phyloP scores from a whole-genome alignment of 2,113 vertebrate genomes.

The Cyphomyrus discorhynchus region DNA sequence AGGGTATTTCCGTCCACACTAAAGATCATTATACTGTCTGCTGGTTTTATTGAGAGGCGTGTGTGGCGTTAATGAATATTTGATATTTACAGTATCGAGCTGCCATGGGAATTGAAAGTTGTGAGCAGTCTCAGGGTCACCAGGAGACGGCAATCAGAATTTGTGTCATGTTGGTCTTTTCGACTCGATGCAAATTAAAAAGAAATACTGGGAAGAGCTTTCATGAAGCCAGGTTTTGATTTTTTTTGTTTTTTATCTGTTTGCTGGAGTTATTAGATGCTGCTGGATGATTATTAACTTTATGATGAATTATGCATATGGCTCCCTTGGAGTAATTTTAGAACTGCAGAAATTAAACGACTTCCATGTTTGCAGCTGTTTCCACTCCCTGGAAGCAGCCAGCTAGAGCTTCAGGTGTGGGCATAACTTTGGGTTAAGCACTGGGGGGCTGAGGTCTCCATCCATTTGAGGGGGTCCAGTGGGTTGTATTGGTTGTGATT shows the following conservation, averaged over 20 bases:
- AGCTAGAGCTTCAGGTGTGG: background rate
- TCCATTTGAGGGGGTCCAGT: background rate
- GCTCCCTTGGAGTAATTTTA: background rate
- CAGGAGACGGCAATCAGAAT: background rate
- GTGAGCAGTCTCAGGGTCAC: too few relatives aligned
- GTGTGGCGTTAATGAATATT: background rate
- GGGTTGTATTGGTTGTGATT: background rate
- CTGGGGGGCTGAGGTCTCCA: background rate
- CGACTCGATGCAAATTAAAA: background rate
- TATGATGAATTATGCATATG: constrained; percentile 1
- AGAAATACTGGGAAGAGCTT: background rate
- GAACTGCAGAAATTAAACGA: background rate
- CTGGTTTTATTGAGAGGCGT: background rate
- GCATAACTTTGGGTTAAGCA: background rate
- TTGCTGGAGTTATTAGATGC: background rate
- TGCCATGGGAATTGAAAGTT: background rate
- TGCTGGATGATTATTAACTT: constrained; percentile 1
- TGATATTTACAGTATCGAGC: background rate
- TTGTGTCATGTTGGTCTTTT: background rate
- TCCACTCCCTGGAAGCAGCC: background rate
- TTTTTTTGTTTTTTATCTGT: background rate
- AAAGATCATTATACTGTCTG: background rate
- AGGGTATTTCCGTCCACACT: background rate
- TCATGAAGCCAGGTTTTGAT: background rate
- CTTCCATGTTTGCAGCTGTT: background rate